phyloP scores from a whole-genome alignment of 2,888 invertebrate genomes.

The Pammene fasciana region DNA sequence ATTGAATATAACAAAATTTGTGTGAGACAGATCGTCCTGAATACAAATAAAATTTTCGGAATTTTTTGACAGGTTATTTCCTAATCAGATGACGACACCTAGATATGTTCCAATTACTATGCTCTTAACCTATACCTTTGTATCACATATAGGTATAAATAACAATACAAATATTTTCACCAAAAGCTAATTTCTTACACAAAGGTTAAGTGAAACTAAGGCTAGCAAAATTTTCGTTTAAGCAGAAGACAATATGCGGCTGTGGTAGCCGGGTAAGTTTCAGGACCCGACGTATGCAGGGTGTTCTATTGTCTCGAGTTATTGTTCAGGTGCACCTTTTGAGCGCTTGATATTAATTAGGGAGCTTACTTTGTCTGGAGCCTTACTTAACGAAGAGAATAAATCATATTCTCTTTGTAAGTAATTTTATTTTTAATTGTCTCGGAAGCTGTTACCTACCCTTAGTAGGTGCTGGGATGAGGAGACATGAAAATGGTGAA shows the following conservation, averaged over 20 bases:
- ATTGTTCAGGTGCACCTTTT: conserved; percentile 41
- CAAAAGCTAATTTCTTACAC: not conserved
- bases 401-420: conserved; percentile 6
- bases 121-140: too few species aligned
- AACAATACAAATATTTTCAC: not conserved
- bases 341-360: conserved; percentile 38
- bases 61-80: too few species aligned
- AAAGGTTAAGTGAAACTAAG: conserved; percentile 4
- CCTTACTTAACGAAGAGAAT: conserved; percentile 24
- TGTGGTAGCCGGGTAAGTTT: conserved; percentile 23
- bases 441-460: not conserved
- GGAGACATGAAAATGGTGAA: too few species aligned
- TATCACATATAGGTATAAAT: too few species aligned
- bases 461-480: too few species aligned
- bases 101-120: too few species aligned
- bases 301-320: conserved; percentile 29
- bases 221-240: conserved; percentile 19
- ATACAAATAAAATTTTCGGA: too few species aligned
- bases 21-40: too few species aligned
- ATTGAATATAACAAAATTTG: too few species aligned
- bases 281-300: conserved; percentile 30
- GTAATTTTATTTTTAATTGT: conserved; percentile 7
- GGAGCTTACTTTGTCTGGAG: conserved; percentile 36
- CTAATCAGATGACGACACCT: too few species aligned
- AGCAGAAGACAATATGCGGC: conserved; percentile 33